These are phyloP conservation scores for Oostethus manadensis DNA, from an alignment of 2,113 vertebrate species.

Conservation along the genomic window DNA sequence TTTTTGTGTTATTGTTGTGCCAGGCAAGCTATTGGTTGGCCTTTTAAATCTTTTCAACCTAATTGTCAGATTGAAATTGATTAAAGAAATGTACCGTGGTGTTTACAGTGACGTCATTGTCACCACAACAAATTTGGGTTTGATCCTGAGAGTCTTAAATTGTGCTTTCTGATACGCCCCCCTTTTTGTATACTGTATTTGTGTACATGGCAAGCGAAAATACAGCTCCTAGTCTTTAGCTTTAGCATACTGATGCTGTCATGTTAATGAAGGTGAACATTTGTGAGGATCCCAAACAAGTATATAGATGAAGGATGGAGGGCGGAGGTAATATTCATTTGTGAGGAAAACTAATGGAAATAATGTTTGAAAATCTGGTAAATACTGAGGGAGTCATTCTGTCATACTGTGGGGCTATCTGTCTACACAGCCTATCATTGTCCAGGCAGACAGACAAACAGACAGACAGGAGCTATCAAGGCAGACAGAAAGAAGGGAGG, in stretches of 20 bases:
- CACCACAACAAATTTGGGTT: constrained; percentile 3
- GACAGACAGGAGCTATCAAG: constrained; percentile 17
- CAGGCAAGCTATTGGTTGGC: neutral
- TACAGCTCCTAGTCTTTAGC: constrained; percentile 26
- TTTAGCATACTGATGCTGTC: constrained; percentile 40
- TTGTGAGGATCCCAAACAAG: constrained; percentile 22
- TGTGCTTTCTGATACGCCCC: constrained; percentile 69
- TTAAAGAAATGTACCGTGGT: neutral
- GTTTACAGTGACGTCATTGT: neutral
- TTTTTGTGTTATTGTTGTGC: neutral
- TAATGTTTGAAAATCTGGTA: constrained; percentile 6
- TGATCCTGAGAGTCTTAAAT: constrained; percentile 73
- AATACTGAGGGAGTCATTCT: constrained; percentile 23
- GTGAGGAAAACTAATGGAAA: constrained; percentile 14
- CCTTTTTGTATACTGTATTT: constrained; percentile 13
- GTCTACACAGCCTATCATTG: constrained; percentile 37
- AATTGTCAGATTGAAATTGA: neutral
- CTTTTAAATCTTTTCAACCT: neutral
- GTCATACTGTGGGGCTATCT: constrained; percentile 7
- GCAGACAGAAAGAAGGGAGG: constrained; percentile 35
- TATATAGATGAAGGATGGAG: constrained; percentile 10
- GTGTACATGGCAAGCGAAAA: constrained; percentile 31
- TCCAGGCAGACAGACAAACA: constrained; percentile 16
- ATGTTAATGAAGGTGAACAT: constrained; percentile 13
- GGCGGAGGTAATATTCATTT: constrained; percentile 5